These are phyloP conservation scores for Poeciliopsis turneri DNA, from an alignment of 2,797 vertebrate species.

Conservation along the genomic window DNA sequence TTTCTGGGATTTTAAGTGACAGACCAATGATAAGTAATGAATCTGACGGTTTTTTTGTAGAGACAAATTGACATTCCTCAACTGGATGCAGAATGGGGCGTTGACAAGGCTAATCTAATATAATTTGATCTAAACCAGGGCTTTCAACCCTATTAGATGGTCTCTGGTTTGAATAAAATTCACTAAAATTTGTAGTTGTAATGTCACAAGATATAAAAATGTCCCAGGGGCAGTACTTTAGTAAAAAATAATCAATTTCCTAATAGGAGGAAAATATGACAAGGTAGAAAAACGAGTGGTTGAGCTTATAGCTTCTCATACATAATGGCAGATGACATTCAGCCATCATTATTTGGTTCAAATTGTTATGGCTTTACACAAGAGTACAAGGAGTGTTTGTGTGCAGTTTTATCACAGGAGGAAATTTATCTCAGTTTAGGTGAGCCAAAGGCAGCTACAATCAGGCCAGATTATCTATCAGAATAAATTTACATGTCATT, in stretches of 20 bases:
- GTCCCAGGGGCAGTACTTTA: background rate
- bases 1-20: background rate
- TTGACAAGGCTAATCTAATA: background rate
- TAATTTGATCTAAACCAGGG: background rate
- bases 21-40: background rate
- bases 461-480: conserved; percentile 73
- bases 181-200: background rate
- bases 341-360: conserved; percentile 13
- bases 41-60: background rate
- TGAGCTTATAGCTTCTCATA: conserved; percentile 15
- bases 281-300: background rate
- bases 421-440: conserved; percentile 52
- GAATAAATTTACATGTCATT: conserved; percentile 80
- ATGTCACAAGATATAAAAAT: background rate
- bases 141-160: background rate
- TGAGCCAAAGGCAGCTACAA: conserved; percentile 61
- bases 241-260: background rate
- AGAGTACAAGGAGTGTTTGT: conserved; percentile 14
- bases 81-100: background rate
- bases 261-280: background rate
- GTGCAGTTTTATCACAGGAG: conserved; percentile 21
- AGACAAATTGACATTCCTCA: background rate
- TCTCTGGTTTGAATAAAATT: background rate
- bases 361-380: conserved; percentile 15
- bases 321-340: conserved; percentile 34